Evolutionary conservation across 1,140 invertebrate genomes (phyloP).

Genomic region (Monochamus saltuarius): DNA sequence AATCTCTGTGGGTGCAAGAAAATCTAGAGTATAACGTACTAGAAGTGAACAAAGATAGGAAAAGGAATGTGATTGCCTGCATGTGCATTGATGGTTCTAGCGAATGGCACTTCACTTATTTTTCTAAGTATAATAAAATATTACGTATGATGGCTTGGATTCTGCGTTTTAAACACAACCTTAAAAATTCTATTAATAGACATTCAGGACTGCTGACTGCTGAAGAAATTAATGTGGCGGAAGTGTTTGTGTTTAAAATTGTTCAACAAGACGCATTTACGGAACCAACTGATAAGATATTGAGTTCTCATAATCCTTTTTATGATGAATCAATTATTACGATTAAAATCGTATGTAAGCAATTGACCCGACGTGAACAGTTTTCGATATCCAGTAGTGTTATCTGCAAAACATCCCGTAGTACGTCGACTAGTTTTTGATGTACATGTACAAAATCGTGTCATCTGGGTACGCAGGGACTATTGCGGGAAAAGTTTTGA

Average conservation of each 20-base stretch:
- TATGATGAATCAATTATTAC: too few relatives aligned
- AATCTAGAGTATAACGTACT: constrained; percentile 14
- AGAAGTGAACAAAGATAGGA: constrained; percentile 25
- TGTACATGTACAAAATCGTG: constrained; percentile 30
- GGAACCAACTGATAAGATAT: too few relatives aligned
- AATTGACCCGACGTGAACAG: too few relatives aligned
- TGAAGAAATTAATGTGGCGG: constrained; percentile 31
- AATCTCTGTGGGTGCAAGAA: constrained; percentile 31
- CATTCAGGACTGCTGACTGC: constrained; percentile 25
- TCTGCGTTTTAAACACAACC: background rate
- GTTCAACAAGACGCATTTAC: too few relatives aligned
- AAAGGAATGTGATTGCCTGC: constrained; percentile 5
- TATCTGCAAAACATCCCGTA: constrained; percentile 31
- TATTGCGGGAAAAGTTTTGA: too few relatives aligned
- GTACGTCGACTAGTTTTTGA: constrained; percentile 33
- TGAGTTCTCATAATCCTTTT: too few relatives aligned
- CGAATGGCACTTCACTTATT: too few relatives aligned
- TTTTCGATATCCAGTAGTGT: constrained; percentile 31
- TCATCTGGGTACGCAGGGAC: constrained; percentile 35
- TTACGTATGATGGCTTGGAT: too few relatives aligned
- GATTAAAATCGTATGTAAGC: too few relatives aligned
- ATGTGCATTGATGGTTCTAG: too few relatives aligned
- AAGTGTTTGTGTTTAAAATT: constrained; percentile 13
- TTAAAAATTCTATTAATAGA: constrained; percentile 16
- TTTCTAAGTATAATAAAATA: too few relatives aligned